Evolutionary conservation across 2,797 vertebrate species (phyloP).

Genomic region (Enteromius anoplus): DNA sequence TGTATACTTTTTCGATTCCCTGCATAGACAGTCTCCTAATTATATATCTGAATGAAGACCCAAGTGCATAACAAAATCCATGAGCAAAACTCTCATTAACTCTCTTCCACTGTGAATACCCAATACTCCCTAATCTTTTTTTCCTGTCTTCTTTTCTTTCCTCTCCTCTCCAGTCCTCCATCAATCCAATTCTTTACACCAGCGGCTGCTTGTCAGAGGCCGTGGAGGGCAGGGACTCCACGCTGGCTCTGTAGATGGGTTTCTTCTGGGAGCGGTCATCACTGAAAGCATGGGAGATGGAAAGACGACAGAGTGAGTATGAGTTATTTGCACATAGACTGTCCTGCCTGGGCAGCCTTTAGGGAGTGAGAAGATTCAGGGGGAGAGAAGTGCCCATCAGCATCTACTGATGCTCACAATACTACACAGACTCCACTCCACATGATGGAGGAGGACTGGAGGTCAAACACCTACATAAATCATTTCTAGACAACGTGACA

Average conservation of each 20-base stretch:
- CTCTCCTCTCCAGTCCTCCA: constrained; percentile 28
- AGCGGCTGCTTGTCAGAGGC: constrained; percentile 79
- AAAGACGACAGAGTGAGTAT: constrained; percentile 19
- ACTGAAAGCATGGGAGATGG: constrained; percentile 62
- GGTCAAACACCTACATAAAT: background rate
- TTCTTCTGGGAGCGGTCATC: constrained; percentile 82
- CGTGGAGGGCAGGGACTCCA: constrained; percentile 75
- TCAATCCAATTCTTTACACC: constrained; percentile 71
- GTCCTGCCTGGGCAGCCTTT: constrained; percentile 34
- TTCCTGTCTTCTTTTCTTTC: constrained; percentile 41
- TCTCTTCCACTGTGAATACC: constrained; percentile 31
- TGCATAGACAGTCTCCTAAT: constrained; percentile 50
- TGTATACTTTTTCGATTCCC: constrained; percentile 58
- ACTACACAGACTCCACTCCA: background rate
- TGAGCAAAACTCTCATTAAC: constrained; percentile 10
- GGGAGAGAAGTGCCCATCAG: constrained; percentile 12
- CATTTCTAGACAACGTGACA: background rate
- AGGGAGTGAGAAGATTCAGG: constrained; percentile 26
- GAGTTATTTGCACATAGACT: constrained; percentile 65
- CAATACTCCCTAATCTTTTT: constrained; percentile 35
- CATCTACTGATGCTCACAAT: constrained; percentile 26
- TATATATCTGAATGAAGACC: constrained; percentile 37
- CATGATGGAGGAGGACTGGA: constrained; percentile 37
- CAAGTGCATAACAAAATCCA: constrained; percentile 27
- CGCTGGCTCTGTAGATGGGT: constrained; percentile 82